phyloP scores from a whole-genome alignment of 2,797 vertebrate species.

The Sebastes kiyomatsui region DNA sequence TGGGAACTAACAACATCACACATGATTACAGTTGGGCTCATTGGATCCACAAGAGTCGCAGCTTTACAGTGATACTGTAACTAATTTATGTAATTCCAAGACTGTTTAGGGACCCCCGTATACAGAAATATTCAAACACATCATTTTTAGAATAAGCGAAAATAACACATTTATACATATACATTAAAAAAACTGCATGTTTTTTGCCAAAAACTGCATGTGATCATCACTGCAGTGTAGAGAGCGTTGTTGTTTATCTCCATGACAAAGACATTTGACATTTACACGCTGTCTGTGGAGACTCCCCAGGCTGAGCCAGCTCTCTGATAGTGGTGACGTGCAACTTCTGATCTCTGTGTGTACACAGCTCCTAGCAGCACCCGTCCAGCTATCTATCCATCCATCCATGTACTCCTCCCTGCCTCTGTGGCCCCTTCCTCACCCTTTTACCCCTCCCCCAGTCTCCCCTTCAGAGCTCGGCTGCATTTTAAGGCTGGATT shows the following conservation, averaged over 20 bases:
- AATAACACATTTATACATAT: too few species aligned
- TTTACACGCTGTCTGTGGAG: slow-evolving; percentile 29
- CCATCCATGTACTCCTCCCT: background rate
- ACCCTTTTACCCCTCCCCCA: slow-evolving; percentile 37
- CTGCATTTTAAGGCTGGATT: slow-evolving; percentile 55
- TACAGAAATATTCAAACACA: too few species aligned
- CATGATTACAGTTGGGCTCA: too few species aligned
- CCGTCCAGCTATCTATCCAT: background rate
- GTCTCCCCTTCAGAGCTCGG: background rate
- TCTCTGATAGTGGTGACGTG: background rate
- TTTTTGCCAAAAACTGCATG: too few species aligned
- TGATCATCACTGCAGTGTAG: background rate
- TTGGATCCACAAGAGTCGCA: accelerated
- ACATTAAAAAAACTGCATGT: too few species aligned
- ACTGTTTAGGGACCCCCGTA: too few species aligned
- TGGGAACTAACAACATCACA: too few species aligned
- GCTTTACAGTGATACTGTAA: too few species aligned
- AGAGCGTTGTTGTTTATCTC: slow-evolving; percentile 5
- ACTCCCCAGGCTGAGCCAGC: slow-evolving; percentile 18
- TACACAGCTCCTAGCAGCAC: background rate
- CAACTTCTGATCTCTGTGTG: background rate
- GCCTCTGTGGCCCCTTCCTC: slow-evolving; percentile 35
- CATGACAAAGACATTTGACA: slow-evolving; percentile 41
- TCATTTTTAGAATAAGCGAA: too few species aligned
- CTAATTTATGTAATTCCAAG: too few species aligned